Evolutionary conservation across 2,113 vertebrate species (phyloP).

Genomic region (Brienomyrus longianalis): DNA sequence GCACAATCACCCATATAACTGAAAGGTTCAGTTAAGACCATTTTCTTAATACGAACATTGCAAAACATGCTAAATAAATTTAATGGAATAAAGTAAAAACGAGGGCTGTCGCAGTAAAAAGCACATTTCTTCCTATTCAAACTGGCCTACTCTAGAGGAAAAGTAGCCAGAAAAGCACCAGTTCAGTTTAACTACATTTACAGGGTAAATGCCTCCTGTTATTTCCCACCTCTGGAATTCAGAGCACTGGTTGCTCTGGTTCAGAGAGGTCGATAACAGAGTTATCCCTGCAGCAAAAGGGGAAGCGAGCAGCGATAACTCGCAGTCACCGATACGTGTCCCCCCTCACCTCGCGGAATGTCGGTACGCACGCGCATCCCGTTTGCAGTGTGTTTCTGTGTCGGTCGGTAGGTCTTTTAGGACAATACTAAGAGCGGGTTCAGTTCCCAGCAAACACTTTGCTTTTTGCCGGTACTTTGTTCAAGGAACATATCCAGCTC

Average conservation of each 20-base stretch:
- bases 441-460: not conserved
- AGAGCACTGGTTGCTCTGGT: not conserved
- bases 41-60: not conserved
- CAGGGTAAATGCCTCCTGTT: not conserved
- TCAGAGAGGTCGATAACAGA: not conserved
- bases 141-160: not conserved
- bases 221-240: not conserved
- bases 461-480: not conserved
- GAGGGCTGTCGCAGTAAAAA: not conserved
- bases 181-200: not conserved
- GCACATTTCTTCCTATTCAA: not conserved
- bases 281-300: not conserved
- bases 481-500: not conserved
- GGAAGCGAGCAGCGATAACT: not conserved
- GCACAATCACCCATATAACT: not conserved
- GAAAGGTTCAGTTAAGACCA: not conserved
- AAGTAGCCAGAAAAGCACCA: not conserved
- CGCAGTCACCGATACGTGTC: not conserved
- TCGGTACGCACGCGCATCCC: not conserved
- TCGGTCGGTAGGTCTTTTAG: not conserved
- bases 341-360: not conserved
- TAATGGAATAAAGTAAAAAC: not conserved
- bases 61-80: not conserved
- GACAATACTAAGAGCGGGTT: not conserved
- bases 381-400: not conserved